Evolutionary conservation across 1,140 invertebrate species (phyloP).

Genomic region (Dreissena polymorpha): DNA sequence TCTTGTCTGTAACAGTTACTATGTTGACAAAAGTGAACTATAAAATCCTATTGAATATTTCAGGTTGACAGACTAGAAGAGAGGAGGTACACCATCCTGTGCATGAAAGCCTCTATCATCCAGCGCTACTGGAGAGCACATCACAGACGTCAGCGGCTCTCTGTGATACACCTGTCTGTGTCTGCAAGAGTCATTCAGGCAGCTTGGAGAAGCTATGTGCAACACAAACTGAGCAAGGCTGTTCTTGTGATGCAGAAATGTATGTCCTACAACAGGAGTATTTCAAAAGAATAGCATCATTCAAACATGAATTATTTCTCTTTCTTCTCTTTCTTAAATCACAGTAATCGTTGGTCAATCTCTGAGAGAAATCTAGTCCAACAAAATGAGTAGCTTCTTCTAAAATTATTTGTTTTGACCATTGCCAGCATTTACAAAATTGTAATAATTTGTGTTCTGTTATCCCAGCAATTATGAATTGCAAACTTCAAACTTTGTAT

Average conservation of each 20-base stretch:
- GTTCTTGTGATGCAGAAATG: conserved; percentile 40
- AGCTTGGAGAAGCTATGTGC: conserved; percentile 29
- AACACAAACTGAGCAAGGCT: conserved; percentile 8
- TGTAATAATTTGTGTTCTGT: no score
- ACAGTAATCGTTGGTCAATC: no score
- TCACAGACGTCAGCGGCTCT: background rate
- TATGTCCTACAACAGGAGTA: background rate
- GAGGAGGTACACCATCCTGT: conserved; percentile 47
- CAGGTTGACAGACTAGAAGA: conserved; percentile 65
- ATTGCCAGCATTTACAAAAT: no score
- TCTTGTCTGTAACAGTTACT: no score
- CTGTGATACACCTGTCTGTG: background rate
- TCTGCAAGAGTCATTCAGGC: conserved; percentile 36
- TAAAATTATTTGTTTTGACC: no score
- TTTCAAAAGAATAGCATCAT: background rate
- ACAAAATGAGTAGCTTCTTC: no score
- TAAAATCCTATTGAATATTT: conserved; percentile 1
- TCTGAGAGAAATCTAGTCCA: no score
- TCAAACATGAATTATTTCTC: no score
- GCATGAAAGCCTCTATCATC: conserved; percentile 49
- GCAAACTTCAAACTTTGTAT: no score
- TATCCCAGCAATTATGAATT: no score
- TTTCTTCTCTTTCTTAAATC: no score
- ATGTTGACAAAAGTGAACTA: no score
- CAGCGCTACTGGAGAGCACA: conserved; percentile 59